phyloP scores from a whole-genome alignment of 1,140 invertebrate genomes.

The Dendroctonus ponderosae region DNA sequence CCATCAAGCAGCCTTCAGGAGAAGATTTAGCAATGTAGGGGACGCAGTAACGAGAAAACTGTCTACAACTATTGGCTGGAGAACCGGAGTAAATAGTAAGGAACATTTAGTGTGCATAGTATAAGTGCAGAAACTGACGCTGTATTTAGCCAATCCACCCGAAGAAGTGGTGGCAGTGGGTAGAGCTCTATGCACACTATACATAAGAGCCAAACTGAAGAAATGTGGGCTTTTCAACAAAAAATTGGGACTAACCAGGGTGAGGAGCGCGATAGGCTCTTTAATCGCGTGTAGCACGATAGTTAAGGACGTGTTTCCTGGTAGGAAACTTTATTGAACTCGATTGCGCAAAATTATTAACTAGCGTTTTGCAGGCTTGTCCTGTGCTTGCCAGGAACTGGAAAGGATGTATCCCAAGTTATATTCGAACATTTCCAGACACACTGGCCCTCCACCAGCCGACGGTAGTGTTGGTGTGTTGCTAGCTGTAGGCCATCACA shows the following conservation, averaged over 20 bases:
- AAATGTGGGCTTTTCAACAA: constrained; percentile 65
- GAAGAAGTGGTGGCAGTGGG: constrained; percentile 62
- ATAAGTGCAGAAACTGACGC: background rate
- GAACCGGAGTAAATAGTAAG: constrained; percentile 47
- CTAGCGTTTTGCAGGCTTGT: constrained; percentile 52
- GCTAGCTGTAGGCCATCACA: constrained; percentile 59
- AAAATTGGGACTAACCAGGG: constrained; percentile 67
- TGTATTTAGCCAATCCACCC: constrained; percentile 50
- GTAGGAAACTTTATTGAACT: constrained; percentile 20
- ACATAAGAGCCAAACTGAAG: constrained; percentile 64
- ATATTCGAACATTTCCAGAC: constrained; percentile 60
- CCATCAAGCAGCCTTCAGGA: constrained; percentile 25
- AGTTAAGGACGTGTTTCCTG: constrained; percentile 37
- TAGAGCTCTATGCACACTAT: constrained; percentile 59
- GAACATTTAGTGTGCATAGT: background rate
- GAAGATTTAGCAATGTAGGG: constrained; percentile 69
- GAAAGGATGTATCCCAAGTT: constrained; percentile 67
- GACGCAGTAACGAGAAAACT: constrained; percentile 68
- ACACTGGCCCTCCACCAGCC: constrained; percentile 53
- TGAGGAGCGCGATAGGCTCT: constrained; percentile 61
- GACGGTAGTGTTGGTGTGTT: constrained; percentile 56
- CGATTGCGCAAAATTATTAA: background rate
- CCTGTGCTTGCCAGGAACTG: constrained; percentile 60
- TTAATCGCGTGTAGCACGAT: constrained; percentile 28
- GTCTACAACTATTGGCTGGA: constrained; percentile 70